Evolutionary conservation across 35 echinoderm and acorn worm species (phyloP).

Genomic region (Diadema setosum): DNA sequence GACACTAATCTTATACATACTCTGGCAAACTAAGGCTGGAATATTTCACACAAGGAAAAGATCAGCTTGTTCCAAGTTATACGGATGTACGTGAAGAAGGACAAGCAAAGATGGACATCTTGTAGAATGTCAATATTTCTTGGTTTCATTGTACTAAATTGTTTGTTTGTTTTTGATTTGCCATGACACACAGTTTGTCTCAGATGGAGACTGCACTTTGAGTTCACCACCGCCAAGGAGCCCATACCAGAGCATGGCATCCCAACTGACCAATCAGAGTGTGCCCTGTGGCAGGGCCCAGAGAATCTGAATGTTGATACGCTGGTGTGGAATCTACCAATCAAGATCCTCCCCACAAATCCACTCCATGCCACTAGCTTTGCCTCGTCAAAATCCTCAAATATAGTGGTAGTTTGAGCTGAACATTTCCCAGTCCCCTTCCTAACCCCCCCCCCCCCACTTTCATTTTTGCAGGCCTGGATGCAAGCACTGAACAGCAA

Average conservation of each 20-base stretch:
- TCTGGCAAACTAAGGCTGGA: no score
- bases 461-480: no score
- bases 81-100: no score
- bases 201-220: slow-evolving; percentile 90
- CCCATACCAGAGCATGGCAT: slow-evolving; percentile 92
- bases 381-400: slow-evolving; percentile 34
- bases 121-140: no score
- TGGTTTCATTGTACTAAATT: no score
- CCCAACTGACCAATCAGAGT: slow-evolving; percentile 97
- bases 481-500: no score
- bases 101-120: no score
- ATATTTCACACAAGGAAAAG: no score
- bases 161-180: slow-evolving; percentile 14
- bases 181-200: slow-evolving; percentile 94
- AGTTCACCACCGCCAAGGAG: slow-evolving; percentile 93
- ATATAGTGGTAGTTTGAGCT: slow-evolving; percentile 58
- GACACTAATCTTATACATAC: no score
- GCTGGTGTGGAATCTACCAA: slow-evolving; percentile 94
- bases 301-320: slow-evolving; percentile 75
- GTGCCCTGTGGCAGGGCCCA: slow-evolving; percentile 93
- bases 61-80: no score
- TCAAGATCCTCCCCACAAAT: slow-evolving; percentile 98
- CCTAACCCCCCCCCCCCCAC: no score
- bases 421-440: slow-evolving; percentile 85
- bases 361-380: slow-evolving; percentile 85